Evolutionary conservation across 2,888 invertebrate species (phyloP).

Genomic region (Drosophila anceps): DNA sequence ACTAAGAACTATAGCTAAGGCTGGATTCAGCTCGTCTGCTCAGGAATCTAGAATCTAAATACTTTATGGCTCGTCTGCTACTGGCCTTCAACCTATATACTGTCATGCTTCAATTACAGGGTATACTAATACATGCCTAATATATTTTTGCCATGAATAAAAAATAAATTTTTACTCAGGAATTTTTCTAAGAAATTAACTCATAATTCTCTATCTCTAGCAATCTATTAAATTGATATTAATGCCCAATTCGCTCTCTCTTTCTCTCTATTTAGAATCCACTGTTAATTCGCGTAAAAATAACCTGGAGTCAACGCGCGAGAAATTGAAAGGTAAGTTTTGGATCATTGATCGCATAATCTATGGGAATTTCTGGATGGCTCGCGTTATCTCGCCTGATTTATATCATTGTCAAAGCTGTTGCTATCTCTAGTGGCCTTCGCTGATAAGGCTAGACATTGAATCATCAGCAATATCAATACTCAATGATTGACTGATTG

Average conservation of each 20-base stretch:
- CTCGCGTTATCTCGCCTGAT: slow-evolving; percentile 25
- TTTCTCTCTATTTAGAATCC: slow-evolving; percentile 61
- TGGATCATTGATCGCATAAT: background rate
- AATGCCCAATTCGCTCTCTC: background rate
- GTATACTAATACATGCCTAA: background rate
- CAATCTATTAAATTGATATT: slow-evolving; percentile 10
- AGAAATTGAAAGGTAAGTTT: slow-evolving; percentile 75
- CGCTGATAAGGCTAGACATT: slow-evolving; percentile 4
- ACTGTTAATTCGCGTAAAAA: slow-evolving; percentile 80
- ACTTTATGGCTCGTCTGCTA: background rate
- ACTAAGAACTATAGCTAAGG: background rate
- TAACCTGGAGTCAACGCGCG: slow-evolving; percentile 76
- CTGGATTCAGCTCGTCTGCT: background rate
- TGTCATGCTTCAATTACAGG: background rate
- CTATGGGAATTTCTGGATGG: background rate
- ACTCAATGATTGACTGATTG: background rate
- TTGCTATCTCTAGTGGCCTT: slow-evolving; percentile 11
- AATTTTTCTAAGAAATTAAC: background rate
- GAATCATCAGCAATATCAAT: slow-evolving; percentile 23
- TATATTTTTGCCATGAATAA: background rate
- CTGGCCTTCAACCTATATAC: background rate
- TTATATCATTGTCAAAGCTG: slow-evolving; percentile 19
- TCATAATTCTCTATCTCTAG: background rate
- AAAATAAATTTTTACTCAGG: background rate
- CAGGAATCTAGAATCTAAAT: background rate